Percentiles rank a stretch among this genome's conserved stretches.
Conservation (phyloP, 2,888 invertebrate genomes). For the Apotomis capreana region DNA sequence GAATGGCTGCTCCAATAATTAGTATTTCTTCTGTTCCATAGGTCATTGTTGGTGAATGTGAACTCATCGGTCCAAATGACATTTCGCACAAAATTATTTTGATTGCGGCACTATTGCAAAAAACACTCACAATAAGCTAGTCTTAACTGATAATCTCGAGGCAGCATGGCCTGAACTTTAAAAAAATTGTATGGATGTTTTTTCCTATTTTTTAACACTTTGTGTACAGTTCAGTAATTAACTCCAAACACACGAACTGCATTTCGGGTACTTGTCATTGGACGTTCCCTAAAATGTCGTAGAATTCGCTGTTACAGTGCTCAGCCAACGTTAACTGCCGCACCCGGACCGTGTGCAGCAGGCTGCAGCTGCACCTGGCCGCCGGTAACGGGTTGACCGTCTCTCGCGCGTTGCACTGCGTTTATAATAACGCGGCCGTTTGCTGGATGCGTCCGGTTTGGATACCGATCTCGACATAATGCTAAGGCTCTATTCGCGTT, state of each 20-base stretch:
- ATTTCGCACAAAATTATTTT: slow-evolving; percentile 12
- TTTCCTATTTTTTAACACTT: background rate
- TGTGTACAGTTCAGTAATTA: slow-evolving; percentile 8
- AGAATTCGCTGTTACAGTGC: slow-evolving; percentile 2
- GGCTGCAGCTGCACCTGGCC: background rate
- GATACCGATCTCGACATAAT: slow-evolving; percentile 6
- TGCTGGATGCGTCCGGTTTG: slow-evolving; percentile 13
- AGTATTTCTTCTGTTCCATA: slow-evolving; percentile 14
- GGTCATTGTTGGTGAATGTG: slow-evolving; percentile 13
- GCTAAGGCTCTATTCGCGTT: slow-evolving; percentile 15
- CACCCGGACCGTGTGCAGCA: background rate
- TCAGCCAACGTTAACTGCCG: background rate
- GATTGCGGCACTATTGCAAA: background rate
- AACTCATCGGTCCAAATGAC: slow-evolving; percentile 18
- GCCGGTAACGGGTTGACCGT: slow-evolving; percentile 9
- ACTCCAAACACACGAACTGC: slow-evolving; percentile 10
- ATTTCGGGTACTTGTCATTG: slow-evolving; percentile 3
- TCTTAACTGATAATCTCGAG: background rate
- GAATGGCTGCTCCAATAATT: slow-evolving; percentile 14
- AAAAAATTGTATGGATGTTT: slow-evolving; percentile 6
- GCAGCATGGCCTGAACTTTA: slow-evolving; percentile 10
- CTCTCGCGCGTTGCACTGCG: slow-evolving; percentile 14
- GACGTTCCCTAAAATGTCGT: background rate
- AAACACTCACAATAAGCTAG: slow-evolving; percentile 16
- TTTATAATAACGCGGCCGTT: slow-evolving; percentile 2